Base-by-base conservation (phyloP, 2,888 invertebrate species). In the Cetonia aurata region DNA sequence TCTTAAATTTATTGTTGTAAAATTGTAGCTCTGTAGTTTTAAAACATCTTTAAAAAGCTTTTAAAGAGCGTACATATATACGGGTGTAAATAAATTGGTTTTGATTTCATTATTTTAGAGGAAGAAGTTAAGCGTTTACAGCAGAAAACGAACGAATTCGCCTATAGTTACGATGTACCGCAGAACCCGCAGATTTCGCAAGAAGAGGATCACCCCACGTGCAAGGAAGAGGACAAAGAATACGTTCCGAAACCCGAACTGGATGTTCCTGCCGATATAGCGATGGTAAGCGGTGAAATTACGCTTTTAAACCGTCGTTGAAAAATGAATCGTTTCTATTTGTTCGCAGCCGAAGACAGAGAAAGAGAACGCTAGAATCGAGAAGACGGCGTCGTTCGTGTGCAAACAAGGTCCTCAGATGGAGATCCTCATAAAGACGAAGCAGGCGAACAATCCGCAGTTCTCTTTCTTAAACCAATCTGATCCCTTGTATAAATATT, bases 351-450 rank as follows among this genome's bases (percentile, higher is more conserved):
- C 98, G 0, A 91, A 92, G 75, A 92, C 93, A 3, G 88, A 92
- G 79, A 98, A 97, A 83, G 90, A 93, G 78, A 95, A 96, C 83
- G 93, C 95, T 12, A 94, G 99, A 73, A 97, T 99, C 79, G 97
- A 98, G 81, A 97, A 96, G 85, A 99, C 96, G 0, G 95, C 96
- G 0, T 87, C 91, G 77, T 96, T 96, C 84, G 94, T 96, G 77
- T 92, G 92, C 77, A 89, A 90, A 59, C 97, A 98, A 82, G 99
- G 99, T 0, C 89, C 92, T 6, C 99, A 99, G 86, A 98, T 99
- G 98, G 99, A 99, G 86, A 98, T 99, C 76, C 88, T 99, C 10
- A 92, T 99, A 76, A 99, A 99, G 85, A 96, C 98, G 3, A 99
- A 99, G 85, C 99, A 99, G 84, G 89, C 94, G 0, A 92, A 93